These are phyloP conservation scores for Drosophila obscura DNA, from an alignment of 1,140 invertebrate genomes.

Conservation along the genomic window DNA sequence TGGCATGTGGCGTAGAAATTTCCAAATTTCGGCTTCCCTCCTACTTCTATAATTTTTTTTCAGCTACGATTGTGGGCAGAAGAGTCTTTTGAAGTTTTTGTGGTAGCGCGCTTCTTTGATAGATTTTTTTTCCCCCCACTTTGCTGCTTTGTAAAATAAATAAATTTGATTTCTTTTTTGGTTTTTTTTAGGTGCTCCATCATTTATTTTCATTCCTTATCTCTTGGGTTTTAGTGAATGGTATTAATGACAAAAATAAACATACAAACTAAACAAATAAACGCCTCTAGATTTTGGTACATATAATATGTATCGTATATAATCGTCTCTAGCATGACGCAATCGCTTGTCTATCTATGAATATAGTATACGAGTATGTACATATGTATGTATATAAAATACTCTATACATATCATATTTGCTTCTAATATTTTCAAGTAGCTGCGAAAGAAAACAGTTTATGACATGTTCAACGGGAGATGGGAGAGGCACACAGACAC, in stretches of 20 bases:
- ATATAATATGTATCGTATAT: conserved; percentile 17
- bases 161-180: conserved; percentile 15
- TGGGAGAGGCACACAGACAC: background rate
- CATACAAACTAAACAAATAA: conserved; percentile 31
- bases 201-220: conserved; percentile 27
- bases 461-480: conserved; percentile 15
- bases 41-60: conserved; percentile 15
- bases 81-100: conserved; percentile 34
- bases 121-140: conserved; percentile 5
- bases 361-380: conserved; percentile 17
- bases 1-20: conserved; percentile 52
- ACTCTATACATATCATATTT: conserved; percentile 30
- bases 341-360: conserved; percentile 37
- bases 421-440: conserved; percentile 54
- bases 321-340: conserved; percentile 28
- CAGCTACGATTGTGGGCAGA: conserved; percentile 29
- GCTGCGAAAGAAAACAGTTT: conserved; percentile 29
- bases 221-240: conserved; percentile 12
- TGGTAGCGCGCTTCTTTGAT: conserved; percentile 15
- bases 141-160: conserved; percentile 7
- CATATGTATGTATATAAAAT: background rate
- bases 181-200: conserved; percentile 36
- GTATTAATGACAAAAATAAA: conserved; percentile 48
- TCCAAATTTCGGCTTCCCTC: conserved; percentile 13
- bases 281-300: conserved; percentile 33